Percentiles rank a stretch among this genome's conserved stretches.
Conservation (phyloP, 2,888 invertebrate genomes). For the Endotricha flammealis region DNA sequence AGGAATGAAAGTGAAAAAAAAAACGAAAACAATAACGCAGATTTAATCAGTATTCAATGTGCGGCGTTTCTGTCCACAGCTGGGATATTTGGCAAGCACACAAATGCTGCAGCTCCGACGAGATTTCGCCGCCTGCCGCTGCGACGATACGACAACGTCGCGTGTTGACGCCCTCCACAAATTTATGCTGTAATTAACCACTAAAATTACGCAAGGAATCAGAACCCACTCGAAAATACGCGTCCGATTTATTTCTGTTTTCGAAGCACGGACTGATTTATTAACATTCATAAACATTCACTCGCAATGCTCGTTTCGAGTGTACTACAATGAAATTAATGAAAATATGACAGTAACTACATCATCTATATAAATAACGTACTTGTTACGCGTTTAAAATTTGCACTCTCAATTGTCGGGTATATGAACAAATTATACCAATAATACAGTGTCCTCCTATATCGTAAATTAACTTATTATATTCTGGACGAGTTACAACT, state of each 20-base stretch:
- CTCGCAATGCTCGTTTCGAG: slow-evolving; percentile 37
- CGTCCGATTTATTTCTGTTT: slow-evolving; percentile 39
- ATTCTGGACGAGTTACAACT: slow-evolving; percentile 39
- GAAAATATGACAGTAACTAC: slow-evolving; percentile 38
- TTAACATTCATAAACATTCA: slow-evolving; percentile 35
- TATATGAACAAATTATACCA: slow-evolving; percentile 47
- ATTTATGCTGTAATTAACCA: slow-evolving; percentile 50
- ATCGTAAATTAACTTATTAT: slow-evolving; percentile 56
- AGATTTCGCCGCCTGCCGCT: slow-evolving; percentile 32
- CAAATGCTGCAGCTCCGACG: slow-evolving; percentile 41
- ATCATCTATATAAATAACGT: slow-evolving; percentile 39
- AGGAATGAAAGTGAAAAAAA: slow-evolving; percentile 64
- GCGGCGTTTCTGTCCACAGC: slow-evolving; percentile 59
- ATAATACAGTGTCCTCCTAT: slow-evolving; percentile 42
- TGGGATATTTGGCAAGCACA: slow-evolving; percentile 69
- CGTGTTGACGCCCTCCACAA: slow-evolving; percentile 37
- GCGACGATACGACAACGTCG: slow-evolving; percentile 38
- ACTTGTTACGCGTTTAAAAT: slow-evolving; percentile 46
- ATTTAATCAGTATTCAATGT: slow-evolving; percentile 70
- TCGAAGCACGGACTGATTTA: slow-evolving; percentile 42
- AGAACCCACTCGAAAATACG: slow-evolving; percentile 38
- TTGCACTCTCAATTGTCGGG: slow-evolving; percentile 43
- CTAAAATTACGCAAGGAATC: slow-evolving; percentile 51
- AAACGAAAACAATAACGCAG: slow-evolving; percentile 65
- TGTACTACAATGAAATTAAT: slow-evolving; percentile 42